These are phyloP conservation scores for Chromobotia macracanthus DNA, from an alignment of 2,797 vertebrate species.

Conservation along the genomic window DNA sequence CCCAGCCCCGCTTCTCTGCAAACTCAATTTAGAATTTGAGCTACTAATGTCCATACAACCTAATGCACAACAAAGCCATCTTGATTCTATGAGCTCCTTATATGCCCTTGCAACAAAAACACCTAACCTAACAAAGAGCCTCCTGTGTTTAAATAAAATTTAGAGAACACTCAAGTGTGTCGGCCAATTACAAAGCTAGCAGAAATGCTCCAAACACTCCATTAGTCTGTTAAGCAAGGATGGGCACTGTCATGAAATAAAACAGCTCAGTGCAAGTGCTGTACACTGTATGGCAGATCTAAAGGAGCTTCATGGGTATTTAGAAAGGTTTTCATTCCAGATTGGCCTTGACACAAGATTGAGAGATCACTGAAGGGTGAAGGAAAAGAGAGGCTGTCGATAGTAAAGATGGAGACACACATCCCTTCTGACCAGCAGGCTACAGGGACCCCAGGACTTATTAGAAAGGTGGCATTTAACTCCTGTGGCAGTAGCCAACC, in stretches of 20 bases:
- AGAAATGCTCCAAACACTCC: slow-evolving; percentile 23
- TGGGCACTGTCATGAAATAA: slow-evolving; percentile 37
- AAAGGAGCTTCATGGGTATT: slow-evolving; percentile 12
- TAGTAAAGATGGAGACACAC: slow-evolving; percentile 37
- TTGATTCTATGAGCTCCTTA: background rate
- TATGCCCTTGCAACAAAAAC: slow-evolving; percentile 4
- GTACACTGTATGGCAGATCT: background rate
- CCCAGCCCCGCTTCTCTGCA: no score
- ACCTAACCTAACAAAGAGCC: background rate
- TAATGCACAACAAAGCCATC: background rate
- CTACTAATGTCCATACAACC: no score
- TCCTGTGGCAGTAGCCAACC: slow-evolving; percentile 26
- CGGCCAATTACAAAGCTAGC: background rate
- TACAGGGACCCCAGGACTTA: slow-evolving; percentile 52
- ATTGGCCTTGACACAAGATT: slow-evolving; percentile 40
- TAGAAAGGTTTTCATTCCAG: slow-evolving; percentile 1
- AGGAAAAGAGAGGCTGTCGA: slow-evolving; percentile 43
- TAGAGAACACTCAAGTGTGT: slow-evolving; percentile 16
- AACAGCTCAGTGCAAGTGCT: background rate
- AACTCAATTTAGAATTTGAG: no score
- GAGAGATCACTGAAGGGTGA: slow-evolving; percentile 59
- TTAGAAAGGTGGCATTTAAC: slow-evolving; percentile 56
- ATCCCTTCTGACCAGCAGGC: slow-evolving; percentile 46
- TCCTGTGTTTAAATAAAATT: background rate
- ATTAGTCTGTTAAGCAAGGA: slow-evolving; percentile 27